Evolutionary conservation across 2,888 invertebrate genomes (phyloP), one percentile per base, ranked within the genome.

Genomic region (Itoplectis maculator): DNA sequence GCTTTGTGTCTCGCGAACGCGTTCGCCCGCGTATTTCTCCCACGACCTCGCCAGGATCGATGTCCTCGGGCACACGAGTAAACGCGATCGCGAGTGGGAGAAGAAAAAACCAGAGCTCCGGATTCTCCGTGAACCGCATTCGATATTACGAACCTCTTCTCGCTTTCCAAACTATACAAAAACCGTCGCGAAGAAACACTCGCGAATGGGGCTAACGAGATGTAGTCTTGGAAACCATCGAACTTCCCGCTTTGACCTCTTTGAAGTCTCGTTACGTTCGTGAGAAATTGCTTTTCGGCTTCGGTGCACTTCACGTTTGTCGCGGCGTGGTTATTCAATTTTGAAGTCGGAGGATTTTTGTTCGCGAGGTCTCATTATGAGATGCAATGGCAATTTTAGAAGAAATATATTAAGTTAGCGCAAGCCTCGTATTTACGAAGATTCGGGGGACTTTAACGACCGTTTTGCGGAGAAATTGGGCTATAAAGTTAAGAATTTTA

Each of bases 1-100:
- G 65, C 74, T 73, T 79, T 79, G 61, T 76, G 35, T 66, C 59
- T 68, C 35, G 66, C 59, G 51, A 69, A 77, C 54, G 49, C 76
- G 87, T 84, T 85, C 85, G 70, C 83, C 59, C 84, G 86, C 79
- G 77, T 59, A 65, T 70, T 86, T 88, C 88, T 90, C 88, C 86
- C 88, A 90, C 89, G 88, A 88, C 54, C 74, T 72, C 75, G 75
- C 54, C 54, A 68, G 54, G 61, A 82, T 76, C 76, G 68, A 73
- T 79, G 83, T 85, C 85, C 78, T 75, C 82, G 15, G 83, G 83
- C 75, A 56, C 37, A 56, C 37, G 63, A 35, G 49, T 35, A 65
- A 69, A 63, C 69, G 66, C 15, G 51, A 29, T 23, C 20, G 35
- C 35, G 59, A 15, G 47, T 15, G 7, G n/a, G 18, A 49, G 8